Evolutionary conservation across 2,797 vertebrate genomes (phyloP).

Genomic region (Catamblyrhynchus diadema): DNA sequence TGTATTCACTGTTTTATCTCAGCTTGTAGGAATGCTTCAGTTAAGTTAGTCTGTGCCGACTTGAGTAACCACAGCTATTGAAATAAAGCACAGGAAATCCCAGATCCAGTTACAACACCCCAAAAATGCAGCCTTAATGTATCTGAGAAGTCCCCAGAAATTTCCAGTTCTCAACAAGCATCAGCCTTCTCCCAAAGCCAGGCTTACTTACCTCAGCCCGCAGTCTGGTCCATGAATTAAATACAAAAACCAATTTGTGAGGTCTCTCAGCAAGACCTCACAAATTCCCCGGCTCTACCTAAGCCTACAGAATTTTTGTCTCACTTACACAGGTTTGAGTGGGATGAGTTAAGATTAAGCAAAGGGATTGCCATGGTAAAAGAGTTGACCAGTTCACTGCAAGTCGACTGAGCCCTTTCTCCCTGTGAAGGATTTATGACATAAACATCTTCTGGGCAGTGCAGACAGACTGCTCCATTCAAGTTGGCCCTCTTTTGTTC

Average conservation of each 20-base stretch:
- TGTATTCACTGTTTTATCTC: not conserved
- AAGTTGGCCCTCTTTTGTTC: not conserved
- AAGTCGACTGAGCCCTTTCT: not conserved
- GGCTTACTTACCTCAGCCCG: not conserved
- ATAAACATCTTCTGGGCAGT: not conserved
- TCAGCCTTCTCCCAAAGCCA: not conserved
- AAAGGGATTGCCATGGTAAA: not conserved
- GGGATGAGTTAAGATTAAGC: not conserved
- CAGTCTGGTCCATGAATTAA: not conserved
- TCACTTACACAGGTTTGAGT: not conserved
- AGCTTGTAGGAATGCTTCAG: not conserved
- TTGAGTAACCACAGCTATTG: not conserved
- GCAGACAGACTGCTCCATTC: not conserved
- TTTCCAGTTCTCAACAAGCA: not conserved
- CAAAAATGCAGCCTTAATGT: not conserved
- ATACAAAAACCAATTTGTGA: not conserved
- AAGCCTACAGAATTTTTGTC: not conserved
- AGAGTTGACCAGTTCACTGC: not conserved
- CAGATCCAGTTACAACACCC: not conserved
- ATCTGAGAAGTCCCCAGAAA: not conserved
- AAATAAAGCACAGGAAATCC: not conserved
- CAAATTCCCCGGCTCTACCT: not conserved
- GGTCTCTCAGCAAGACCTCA: not conserved
- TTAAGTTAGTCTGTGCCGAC: not conserved
- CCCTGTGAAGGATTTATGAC: not conserved